Evolutionary conservation across 2,888 invertebrate species (phyloP), one percentile per base, ranked within the genome.

Genomic region (Aspidiotus rigidus): DNA sequence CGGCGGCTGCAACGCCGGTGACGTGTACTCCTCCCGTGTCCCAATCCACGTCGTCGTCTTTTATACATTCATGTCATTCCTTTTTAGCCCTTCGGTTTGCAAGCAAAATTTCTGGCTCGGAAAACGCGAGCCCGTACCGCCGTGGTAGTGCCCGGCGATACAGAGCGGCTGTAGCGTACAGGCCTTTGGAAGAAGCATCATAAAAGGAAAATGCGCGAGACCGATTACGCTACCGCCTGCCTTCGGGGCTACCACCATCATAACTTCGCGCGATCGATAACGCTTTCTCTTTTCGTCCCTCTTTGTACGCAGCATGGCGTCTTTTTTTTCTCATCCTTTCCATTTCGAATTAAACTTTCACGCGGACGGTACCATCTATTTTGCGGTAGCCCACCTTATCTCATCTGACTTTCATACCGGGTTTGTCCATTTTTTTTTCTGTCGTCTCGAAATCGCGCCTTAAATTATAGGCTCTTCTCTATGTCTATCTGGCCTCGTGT

Each of bases 351-450:
- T 66, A 66, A 66, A 66, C 66, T 66, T 66, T 66, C 66, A 66
- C 66, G 66, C 66, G 66, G 1, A 28, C 1, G 28, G 28, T 59
- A 49, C 66, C 49, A 66, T 66, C 66, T 66, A 66, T 66, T 28
- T 66, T 66, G 66, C 60, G 66, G 66, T 66, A 66, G 66, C 66
- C 66, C 66, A 66, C 66, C 66, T 66, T 59, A 66, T 66, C 57
- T 66, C 66, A 66, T 66, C 66, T 66, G 57, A 66, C 66, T 66
- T 66, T 66, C 66, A 66, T 66, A 66, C 66, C 59, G 42, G 49
- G 57, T 66, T 59, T 66, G 60, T 57, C 66, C 66, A 66, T 66
- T 66, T 66, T 66, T 66, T 66, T 55, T 55, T 49, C 49, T 49
- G 49, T 11, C 10, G 49, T 49, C 49, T 11, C 49, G n/a, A 49